phyloP scores from a whole-genome alignment of 2,888 invertebrate species.

The Melikaiella ostensackeni region DNA sequence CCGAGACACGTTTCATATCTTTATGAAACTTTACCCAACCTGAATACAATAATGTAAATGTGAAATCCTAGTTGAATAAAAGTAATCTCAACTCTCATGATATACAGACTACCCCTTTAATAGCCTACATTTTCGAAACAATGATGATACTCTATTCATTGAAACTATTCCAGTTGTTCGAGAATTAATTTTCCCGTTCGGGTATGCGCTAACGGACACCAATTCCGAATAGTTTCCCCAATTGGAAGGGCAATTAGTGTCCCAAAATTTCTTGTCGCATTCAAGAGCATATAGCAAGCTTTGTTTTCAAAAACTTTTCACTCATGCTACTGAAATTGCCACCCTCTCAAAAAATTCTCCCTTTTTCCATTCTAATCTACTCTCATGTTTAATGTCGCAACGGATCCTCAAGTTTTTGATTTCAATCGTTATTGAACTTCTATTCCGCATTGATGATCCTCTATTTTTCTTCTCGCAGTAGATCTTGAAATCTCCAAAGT shows the following conservation, averaged over 20 bases:
- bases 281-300: neutral
- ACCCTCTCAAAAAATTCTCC: neutral
- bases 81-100: neutral
- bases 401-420: neutral
- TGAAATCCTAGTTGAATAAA: neutral
- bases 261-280: neutral
- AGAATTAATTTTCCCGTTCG: slow-evolving; percentile 32
- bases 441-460: slow-evolving; percentile 17
- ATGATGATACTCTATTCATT: slow-evolving; percentile 17
- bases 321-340: neutral
- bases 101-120: slow-evolving; percentile 4
- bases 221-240: slow-evolving; percentile 12
- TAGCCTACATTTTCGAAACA: slow-evolving; percentile 37
- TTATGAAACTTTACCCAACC: neutral
- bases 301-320: neutral
- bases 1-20: no score
- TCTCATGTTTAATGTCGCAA: neutral
- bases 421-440: neutral
- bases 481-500: neutral
- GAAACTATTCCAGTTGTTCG: slow-evolving; percentile 38
- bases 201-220: slow-evolving; percentile 20
- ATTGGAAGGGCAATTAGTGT: slow-evolving; percentile 24
- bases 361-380: neutral
- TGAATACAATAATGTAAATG: neutral
- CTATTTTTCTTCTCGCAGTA: neutral